A percentile compares a stretch with the other conserved stretches of the same genome.
These are phyloP conservation scores for Propithecus perrieri DNA, from an alignment of 2,797 vertebrate genomes.

Conservation along the genomic window DNA sequence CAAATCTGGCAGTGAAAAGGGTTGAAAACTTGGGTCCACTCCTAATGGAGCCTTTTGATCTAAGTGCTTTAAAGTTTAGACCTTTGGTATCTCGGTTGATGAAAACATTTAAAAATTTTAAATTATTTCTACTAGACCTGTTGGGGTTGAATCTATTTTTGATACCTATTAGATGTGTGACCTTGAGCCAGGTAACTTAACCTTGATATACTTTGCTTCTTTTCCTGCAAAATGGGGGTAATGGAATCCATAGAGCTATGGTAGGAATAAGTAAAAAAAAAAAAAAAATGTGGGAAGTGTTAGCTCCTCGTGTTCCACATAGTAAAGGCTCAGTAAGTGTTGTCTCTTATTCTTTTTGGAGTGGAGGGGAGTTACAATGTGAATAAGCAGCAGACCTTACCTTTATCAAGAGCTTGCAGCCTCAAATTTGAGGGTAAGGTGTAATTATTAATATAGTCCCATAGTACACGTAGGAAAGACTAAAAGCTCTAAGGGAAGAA, in stretches of 20 bases:
- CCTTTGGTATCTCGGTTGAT: not conserved
- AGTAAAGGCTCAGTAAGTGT: not conserved
- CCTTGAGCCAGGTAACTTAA: not conserved
- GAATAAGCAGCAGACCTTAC: not conserved
- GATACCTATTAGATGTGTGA: not conserved
- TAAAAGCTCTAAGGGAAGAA: not conserved
- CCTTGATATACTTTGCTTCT: not conserved
- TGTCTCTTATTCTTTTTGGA: not conserved
- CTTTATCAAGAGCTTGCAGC: not conserved
- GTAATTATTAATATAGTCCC: not conserved
- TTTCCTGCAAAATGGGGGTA: not conserved
- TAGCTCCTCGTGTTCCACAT: rapidly evolving
- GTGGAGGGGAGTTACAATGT: not conserved
- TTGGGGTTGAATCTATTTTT: not conserved
- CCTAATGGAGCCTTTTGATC: conserved; percentile 33
- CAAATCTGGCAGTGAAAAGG: not conserved
- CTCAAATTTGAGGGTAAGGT: not conserved
- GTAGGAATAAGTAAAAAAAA: not conserved
- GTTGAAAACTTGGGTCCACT: not conserved
- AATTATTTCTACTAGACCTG: not conserved
- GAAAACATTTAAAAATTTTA: not conserved
- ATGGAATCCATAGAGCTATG: not conserved
- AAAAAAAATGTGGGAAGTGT: not conserved
- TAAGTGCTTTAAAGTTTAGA: not conserved
- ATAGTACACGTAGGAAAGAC: not conserved